These are phyloP conservation scores for Danio choprae DNA, from an alignment of 2,797 vertebrate species.

Conservation along the genomic window DNA sequence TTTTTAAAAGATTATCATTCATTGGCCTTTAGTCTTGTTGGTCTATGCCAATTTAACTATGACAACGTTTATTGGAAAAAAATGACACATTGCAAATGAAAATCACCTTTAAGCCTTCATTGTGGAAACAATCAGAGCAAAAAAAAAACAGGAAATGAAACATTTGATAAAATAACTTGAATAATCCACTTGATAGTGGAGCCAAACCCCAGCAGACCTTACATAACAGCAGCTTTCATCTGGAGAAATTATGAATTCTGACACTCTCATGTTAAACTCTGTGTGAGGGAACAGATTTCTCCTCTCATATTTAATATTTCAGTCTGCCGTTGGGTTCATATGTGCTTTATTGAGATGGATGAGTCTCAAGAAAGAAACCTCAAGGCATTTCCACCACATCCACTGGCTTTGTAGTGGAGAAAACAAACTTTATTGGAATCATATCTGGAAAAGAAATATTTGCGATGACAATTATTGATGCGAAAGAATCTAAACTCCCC, in stretches of 20 bases:
- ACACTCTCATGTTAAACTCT: slow-evolving; percentile 25
- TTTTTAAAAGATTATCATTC: not conserved
- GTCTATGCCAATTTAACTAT: not conserved
- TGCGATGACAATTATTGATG: slow-evolving; percentile 47
- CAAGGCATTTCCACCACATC: slow-evolving; percentile 50
- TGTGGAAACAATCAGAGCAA: not conserved
- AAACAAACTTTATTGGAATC: slow-evolving; percentile 47
- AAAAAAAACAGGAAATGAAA: slow-evolving; percentile 5
- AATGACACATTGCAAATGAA: not conserved
- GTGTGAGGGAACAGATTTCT: slow-evolving; percentile 3
- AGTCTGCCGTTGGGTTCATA: slow-evolving; percentile 4
- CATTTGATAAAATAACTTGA: slow-evolving; percentile 11
- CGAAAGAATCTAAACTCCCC: slow-evolving; percentile 24
- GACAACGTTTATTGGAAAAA: not conserved
- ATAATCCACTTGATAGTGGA: not conserved
- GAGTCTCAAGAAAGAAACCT: slow-evolving; percentile 47
- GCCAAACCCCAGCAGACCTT: slow-evolving; percentile 7
- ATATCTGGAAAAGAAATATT: slow-evolving; percentile 41
- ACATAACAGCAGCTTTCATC: not conserved
- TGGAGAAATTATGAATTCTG: slow-evolving; percentile 19
- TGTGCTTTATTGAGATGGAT: slow-evolving; percentile 52
- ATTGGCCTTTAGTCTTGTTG: not conserved
- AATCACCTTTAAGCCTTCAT: not conserved
- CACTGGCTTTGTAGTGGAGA: slow-evolving; percentile 45
- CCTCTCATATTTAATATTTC: slow-evolving; percentile 4